Conservation (phyloP, 2,797 vertebrate genomes). For the Sebastes itinus region DNA sequence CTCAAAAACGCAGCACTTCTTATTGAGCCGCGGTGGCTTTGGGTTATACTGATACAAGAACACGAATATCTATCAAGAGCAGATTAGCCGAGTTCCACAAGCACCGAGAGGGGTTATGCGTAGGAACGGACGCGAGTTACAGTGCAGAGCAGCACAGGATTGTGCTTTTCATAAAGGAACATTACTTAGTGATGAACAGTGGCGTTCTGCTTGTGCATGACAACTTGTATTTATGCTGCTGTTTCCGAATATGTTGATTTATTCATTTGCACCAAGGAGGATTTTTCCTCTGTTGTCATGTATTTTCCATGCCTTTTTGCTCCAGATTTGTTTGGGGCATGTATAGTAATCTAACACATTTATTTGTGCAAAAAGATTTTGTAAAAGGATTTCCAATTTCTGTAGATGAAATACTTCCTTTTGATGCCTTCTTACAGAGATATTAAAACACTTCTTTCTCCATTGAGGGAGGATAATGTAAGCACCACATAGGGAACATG, state of each 20-base stretch:
- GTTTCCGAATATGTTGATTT: slow-evolving; percentile 31
- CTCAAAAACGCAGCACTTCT: slow-evolving; percentile 24
- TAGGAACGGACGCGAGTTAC: slow-evolving; percentile 7
- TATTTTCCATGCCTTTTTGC: slow-evolving; percentile 16
- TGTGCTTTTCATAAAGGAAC: slow-evolving; percentile 21
- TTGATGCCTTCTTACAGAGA: slow-evolving; percentile 1
- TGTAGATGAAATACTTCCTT: background rate
- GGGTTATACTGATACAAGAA: slow-evolving; percentile 43
- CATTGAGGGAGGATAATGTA: slow-evolving; percentile 27
- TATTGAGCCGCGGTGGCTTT: slow-evolving; percentile 36
- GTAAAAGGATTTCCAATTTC: background rate
- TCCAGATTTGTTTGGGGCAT: slow-evolving; percentile 9
- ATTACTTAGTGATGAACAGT: slow-evolving; percentile 32
- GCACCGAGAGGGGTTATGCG: slow-evolving; percentile 7
- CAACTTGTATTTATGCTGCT: slow-evolving; percentile 15
- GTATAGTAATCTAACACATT: slow-evolving; percentile 13
- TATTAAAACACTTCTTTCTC: slow-evolving; percentile 17
- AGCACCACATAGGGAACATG: slow-evolving; percentile 28
- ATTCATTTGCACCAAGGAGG: slow-evolving; percentile 32
- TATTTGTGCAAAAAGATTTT: slow-evolving; percentile 2
- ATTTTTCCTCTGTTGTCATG: background rate
- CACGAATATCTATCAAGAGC: slow-evolving; percentile 49
- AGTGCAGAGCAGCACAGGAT: background rate
- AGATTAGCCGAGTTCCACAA: slow-evolving; percentile 47
- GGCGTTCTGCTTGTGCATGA: slow-evolving; percentile 5